phyloP scores from a whole-genome alignment of 2,888 invertebrate genomes.

The Dusona sp. region DNA sequence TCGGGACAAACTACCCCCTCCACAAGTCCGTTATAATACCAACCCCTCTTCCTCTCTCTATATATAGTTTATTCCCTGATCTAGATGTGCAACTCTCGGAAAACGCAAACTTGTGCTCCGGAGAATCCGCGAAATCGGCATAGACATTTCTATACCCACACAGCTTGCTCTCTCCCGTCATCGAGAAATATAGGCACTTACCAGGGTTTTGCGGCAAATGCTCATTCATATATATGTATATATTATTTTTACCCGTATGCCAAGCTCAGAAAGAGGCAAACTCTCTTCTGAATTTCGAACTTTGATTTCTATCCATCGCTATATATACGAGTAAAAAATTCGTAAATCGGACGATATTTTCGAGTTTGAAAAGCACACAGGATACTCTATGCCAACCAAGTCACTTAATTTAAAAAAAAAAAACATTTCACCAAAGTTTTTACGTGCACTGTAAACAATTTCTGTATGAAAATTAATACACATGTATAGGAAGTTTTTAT shows the following conservation, averaged over 20 bases:
- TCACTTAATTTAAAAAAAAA: not conserved
- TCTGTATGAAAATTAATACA: too few species aligned
- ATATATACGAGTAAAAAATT: slow-evolving; percentile 24
- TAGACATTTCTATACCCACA: slow-evolving; percentile 22
- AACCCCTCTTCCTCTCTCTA: slow-evolving; percentile 1
- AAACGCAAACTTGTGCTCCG: slow-evolving; percentile 54
- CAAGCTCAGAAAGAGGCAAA: slow-evolving; percentile 5
- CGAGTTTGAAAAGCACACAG: not conserved
- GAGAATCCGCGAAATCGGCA: slow-evolving; percentile 56
- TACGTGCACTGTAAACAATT: too few species aligned
- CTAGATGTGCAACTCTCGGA: slow-evolving; percentile 58
- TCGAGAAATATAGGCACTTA: slow-evolving; percentile 46
- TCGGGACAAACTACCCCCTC: slow-evolving; percentile 25
- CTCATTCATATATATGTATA: not conserved
- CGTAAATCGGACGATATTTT: slow-evolving; percentile 18
- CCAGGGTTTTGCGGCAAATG: slow-evolving; percentile 5
- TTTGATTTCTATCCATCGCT: slow-evolving; percentile 27
- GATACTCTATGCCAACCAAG: not conserved
- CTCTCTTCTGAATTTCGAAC: slow-evolving; percentile 38
- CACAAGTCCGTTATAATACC: slow-evolving; percentile 58
- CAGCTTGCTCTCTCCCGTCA: slow-evolving; percentile 46
- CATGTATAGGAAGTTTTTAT: too few species aligned
- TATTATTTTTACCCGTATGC: not conserved
- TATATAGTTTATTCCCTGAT: slow-evolving; percentile 28
- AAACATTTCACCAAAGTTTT: not conserved